Conservation (phyloP, 2,888 invertebrate species). For the Neelides folsomi region DNA sequence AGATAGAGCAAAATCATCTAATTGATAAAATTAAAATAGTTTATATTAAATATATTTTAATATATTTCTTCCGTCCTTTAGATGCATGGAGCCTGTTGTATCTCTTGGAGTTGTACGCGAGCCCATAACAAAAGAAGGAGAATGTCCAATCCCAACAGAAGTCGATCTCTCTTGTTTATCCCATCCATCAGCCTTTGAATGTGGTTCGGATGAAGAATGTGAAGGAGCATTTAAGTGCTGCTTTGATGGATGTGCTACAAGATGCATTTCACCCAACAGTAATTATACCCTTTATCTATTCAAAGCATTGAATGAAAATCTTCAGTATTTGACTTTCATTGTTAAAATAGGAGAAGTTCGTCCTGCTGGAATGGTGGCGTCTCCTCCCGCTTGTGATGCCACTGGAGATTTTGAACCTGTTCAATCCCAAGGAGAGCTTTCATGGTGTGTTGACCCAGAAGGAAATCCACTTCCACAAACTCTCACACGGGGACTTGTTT, state of each 20-base stretch:
- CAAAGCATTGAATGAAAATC: neutral
- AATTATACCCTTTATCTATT: neutral
- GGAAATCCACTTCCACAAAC: conserved; percentile 65
- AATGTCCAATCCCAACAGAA: conserved; percentile 15
- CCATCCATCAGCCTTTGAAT: conserved; percentile 7
- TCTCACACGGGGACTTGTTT: conserved; percentile 59
- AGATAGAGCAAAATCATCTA: too few relatives aligned
- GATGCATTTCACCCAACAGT: conserved; percentile 18
- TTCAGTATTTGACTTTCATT: neutral
- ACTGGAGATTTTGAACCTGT: conserved; percentile 34
- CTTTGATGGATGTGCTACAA: conserved; percentile 18
- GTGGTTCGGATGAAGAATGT: conserved; percentile 20
- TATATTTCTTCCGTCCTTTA: too few relatives aligned
- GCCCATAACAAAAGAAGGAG: conserved; percentile 17
- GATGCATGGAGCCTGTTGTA: too few relatives aligned
- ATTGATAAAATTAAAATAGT: too few relatives aligned
- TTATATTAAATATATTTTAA: too few relatives aligned
- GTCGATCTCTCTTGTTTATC: conserved; percentile 7
- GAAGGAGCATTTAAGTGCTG: conserved; percentile 19
- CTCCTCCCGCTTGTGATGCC: conserved; percentile 34
- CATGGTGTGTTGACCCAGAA: conserved; percentile 64
- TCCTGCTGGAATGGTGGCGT: conserved; percentile 33
- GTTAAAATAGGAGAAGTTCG: conserved; percentile 2
- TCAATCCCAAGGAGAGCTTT: conserved; percentile 35
- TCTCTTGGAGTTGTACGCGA: conserved; percentile 7